Evolutionary conservation across 2,113 vertebrate genomes (phyloP).

Genomic region (Myrmecophaga tridactyla): DNA sequence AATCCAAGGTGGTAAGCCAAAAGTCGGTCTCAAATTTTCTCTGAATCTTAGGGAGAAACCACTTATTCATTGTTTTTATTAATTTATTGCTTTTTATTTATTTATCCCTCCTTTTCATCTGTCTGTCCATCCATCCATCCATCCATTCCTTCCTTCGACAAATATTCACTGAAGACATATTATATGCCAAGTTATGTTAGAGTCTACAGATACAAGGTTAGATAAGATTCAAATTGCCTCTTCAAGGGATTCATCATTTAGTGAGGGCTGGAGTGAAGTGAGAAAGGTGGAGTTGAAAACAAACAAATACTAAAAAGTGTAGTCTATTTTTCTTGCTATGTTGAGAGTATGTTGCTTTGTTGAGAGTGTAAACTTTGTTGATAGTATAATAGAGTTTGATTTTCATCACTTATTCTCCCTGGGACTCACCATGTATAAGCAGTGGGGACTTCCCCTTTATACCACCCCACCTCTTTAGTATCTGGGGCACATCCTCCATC

Average conservation of each 20-base stretch:
- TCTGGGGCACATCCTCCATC: neutral
- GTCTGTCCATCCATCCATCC: neutral
- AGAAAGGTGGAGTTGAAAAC: neutral
- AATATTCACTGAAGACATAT: neutral
- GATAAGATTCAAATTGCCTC: neutral
- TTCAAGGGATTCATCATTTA: neutral
- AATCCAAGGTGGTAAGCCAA: neutral
- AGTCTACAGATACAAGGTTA: neutral
- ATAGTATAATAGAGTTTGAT: neutral
- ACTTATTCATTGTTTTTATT: neutral
- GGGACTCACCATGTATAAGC: fast-evolving
- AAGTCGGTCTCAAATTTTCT: neutral
- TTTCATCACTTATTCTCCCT: neutral
- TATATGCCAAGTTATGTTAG: neutral
- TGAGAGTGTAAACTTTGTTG: neutral
- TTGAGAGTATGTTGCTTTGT: neutral
- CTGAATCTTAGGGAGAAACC: neutral
- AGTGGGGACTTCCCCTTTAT: neutral
- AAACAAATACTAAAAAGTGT: neutral
- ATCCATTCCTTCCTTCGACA: neutral
- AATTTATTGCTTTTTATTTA: neutral
- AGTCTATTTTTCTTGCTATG: neutral
- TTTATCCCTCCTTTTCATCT: neutral
- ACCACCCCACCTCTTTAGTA: too few relatives aligned
- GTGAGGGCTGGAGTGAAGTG: neutral